A percentile compares a stretch with the other conserved stretches of the same genome.
Evolutionary conservation across 2,113 vertebrate species (phyloP).

Genomic region (Riparia riparia): DNA sequence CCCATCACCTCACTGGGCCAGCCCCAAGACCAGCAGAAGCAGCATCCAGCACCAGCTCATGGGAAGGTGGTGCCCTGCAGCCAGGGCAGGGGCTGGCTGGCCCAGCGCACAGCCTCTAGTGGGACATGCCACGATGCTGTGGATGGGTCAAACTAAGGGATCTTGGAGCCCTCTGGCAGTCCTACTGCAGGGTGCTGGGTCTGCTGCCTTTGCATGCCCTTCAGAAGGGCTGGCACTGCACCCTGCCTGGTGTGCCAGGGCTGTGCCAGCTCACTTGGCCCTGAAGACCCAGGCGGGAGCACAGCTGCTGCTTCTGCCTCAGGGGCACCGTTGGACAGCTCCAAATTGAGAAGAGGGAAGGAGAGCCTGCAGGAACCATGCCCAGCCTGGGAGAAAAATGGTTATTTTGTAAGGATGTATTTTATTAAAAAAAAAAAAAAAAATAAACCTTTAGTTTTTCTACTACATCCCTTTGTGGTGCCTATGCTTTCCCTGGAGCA

Average conservation of each 20-base stretch:
- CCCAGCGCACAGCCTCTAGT: not conserved
- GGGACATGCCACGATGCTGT: not conserved
- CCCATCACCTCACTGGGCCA: not conserved
- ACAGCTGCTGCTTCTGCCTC: not conserved
- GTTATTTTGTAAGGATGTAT: constrained; percentile 57
- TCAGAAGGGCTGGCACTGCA: not conserved
- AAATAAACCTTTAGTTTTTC: constrained; percentile 69
- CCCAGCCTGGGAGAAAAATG: not conserved
- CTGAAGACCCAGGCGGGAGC: not conserved
- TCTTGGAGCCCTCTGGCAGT: not conserved
- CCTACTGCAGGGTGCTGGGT: not conserved
- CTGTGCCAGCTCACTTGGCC: rapidly evolving
- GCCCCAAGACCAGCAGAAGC: not conserved
- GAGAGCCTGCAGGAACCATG: not conserved
- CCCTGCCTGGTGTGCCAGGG: not conserved
- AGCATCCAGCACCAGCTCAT: rapidly evolving
- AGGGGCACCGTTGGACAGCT: not conserved
- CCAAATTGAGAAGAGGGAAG: not conserved
- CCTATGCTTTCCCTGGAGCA: not conserved
- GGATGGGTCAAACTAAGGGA: not conserved
- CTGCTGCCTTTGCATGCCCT: not conserved
- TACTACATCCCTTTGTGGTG: not conserved
- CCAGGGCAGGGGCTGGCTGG: not conserved
- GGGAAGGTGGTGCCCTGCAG: not conserved
- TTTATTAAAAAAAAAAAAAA: constrained; percentile 25